Percentiles rank a stretch among this genome's conserved stretches.
These are phyloP conservation scores for Hyposoter dolosus DNA, from an alignment of 2,888 invertebrate species.

Conservation along the genomic window DNA sequence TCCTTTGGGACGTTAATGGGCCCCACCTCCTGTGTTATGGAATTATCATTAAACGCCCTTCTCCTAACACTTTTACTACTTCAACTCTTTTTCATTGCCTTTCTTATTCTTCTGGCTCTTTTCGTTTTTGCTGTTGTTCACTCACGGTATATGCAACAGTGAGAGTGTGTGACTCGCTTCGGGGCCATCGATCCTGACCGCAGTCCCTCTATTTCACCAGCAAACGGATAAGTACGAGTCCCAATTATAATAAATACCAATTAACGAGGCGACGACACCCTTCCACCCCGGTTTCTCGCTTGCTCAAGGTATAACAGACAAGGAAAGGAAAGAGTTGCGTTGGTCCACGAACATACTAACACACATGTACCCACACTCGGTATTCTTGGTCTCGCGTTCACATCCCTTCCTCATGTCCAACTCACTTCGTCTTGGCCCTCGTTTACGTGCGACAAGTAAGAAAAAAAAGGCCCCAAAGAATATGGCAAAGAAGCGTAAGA, in stretches of 20 bases:
- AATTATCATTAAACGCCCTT: conserved; percentile 62
- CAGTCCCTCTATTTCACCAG: conserved; percentile 74
- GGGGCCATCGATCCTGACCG: conserved; percentile 70
- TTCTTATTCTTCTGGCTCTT: not conserved
- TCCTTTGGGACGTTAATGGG: conserved; percentile 78
- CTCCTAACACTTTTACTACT: conserved; percentile 31
- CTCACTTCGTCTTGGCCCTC: conserved; percentile 58
- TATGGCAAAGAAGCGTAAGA: conserved; percentile 68
- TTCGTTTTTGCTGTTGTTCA: conserved; percentile 21
- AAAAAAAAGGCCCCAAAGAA: conserved; percentile 56
- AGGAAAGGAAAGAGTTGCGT: conserved; percentile 49
- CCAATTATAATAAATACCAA: conserved; percentile 85
- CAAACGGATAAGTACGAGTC: conserved; percentile 79
- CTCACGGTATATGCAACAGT: conserved; percentile 49
- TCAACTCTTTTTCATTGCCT: conserved; percentile 25
- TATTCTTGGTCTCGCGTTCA: conserved; percentile 28
- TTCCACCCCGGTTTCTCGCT: conserved; percentile 74
- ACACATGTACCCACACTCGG: conserved; percentile 29
- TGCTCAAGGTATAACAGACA: conserved; percentile 33
- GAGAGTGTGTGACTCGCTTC: conserved; percentile 48
- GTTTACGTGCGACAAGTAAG: conserved; percentile 61
- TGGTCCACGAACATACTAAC: conserved; percentile 43
- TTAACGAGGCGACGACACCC: conserved; percentile 82
- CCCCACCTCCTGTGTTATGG: conserved; percentile 71
- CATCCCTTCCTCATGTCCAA: conserved; percentile 59